A percentile compares a stretch with the other conserved stretches of the same genome.
Evolutionary conservation across 2,797 vertebrate genomes (phyloP).

Genomic region (Chelon auratus): DNA sequence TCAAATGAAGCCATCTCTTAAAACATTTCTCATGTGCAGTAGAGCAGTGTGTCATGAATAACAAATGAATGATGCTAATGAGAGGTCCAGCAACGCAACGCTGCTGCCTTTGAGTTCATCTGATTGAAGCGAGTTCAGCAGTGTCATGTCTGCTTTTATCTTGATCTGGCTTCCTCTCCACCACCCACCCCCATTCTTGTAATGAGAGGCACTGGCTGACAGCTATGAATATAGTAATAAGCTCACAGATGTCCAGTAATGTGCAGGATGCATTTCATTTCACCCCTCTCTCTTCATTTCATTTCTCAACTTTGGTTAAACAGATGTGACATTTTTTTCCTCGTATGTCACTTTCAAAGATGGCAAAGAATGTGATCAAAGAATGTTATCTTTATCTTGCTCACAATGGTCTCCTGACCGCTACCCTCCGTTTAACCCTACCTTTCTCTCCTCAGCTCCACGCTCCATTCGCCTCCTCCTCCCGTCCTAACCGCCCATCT

Average conservation of each 20-base stretch:
- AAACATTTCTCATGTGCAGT: conserved; percentile 1
- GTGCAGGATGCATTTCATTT: conserved; percentile 46
- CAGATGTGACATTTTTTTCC: neutral
- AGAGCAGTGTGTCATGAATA: conserved; percentile 39
- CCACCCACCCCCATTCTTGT: conserved; percentile 21
- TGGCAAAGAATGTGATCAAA: conserved; percentile 7
- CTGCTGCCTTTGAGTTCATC: conserved; percentile 48
- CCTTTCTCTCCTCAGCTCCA: conserved; percentile 39
- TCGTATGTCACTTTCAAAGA: neutral
- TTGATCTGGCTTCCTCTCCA: conserved; percentile 19
- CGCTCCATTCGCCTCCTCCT: neutral
- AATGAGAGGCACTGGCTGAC: conserved; percentile 41
- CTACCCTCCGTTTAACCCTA: conserved; percentile 29
- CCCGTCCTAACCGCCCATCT: conserved; percentile 15
- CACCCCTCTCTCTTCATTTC: neutral
- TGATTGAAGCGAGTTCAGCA: conserved; percentile 64
- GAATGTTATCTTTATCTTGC: conserved; percentile 30
- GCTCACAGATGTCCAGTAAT: conserved; percentile 36
- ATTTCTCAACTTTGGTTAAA: neutral
- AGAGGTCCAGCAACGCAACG: conserved; percentile 21
- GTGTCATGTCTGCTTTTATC: conserved; percentile 56
- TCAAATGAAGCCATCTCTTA: conserved; percentile 10
- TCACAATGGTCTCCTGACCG: conserved; percentile 11
- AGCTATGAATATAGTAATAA: conserved; percentile 39
- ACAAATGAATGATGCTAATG: conserved; percentile 45